Conservation (phyloP, 2,888 invertebrate genomes). For the Mimumesa dahlbomi region DNA sequence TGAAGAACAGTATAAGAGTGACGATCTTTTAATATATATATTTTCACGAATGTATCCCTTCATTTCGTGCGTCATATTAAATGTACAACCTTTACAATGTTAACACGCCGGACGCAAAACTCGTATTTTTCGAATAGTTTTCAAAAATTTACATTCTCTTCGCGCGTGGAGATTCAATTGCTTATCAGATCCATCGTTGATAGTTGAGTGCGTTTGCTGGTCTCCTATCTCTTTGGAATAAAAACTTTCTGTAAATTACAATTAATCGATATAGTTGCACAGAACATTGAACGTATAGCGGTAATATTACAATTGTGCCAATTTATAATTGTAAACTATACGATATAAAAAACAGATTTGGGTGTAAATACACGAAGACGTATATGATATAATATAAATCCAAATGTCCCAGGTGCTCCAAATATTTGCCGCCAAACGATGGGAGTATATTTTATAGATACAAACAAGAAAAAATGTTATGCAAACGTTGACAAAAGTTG, state of each 20-base stretch:
- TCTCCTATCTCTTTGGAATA: not conserved
- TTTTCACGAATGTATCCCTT: constrained; percentile 12
- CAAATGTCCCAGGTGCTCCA: too few relatives aligned
- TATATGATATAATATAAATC: too few relatives aligned
- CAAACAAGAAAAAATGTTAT: too few relatives aligned
- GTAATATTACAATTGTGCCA: too few relatives aligned
- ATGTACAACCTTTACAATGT: constrained; percentile 14
- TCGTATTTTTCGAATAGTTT: not conserved
- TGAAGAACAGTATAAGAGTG: constrained; percentile 32
- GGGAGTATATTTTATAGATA: too few relatives aligned
- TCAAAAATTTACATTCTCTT: too few relatives aligned
- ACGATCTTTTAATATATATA: constrained; percentile 4
- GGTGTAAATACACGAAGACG: too few relatives aligned
- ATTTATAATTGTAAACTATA: not conserved
- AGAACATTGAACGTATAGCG: not conserved
- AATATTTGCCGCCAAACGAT: too few relatives aligned
- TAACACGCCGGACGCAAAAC: not conserved
- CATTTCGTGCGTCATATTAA: not conserved
- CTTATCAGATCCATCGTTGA: not conserved
- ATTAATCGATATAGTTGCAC: not conserved
- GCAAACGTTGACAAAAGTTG: too few relatives aligned
- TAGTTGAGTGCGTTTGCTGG: not conserved
- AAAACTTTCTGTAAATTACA: too few relatives aligned
- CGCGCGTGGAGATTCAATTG: not conserved
- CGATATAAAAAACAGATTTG: not conserved